These are phyloP conservation scores for Castor canadensis DNA, from an alignment of 2,113 vertebrate genomes.

Conservation along the genomic window DNA sequence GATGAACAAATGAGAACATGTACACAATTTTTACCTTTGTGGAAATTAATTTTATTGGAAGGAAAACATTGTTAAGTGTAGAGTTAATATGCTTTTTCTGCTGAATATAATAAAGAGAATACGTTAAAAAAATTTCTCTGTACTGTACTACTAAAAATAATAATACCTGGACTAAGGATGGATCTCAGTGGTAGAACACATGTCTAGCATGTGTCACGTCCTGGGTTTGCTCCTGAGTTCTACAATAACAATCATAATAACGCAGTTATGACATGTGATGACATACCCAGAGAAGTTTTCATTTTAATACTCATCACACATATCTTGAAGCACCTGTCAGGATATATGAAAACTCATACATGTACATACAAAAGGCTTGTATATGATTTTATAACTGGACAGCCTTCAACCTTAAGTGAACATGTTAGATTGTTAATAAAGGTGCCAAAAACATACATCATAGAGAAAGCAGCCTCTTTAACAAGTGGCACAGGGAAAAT, in stretches of 20 bases:
- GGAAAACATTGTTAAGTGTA: neutral
- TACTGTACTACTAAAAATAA: no score
- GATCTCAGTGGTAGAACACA: neutral
- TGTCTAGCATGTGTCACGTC: no score
- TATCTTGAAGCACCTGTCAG: neutral
- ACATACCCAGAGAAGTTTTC: neutral
- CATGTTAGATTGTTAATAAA: neutral
- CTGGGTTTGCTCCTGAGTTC: neutral
- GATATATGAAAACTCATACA: neutral
- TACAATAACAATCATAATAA: neutral
- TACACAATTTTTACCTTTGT: neutral
- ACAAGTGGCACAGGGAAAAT: neutral
- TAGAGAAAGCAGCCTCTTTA: neutral
- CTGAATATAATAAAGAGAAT: neutral
- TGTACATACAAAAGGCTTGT: neutral
- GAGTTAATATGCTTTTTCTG: neutral
- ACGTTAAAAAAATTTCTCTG: no score
- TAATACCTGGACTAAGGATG: neutral
- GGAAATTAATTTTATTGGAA: conserved; percentile 2
- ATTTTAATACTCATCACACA: neutral
- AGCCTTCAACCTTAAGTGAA: neutral
- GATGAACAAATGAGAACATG: neutral
- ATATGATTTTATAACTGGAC: neutral
- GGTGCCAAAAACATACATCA: neutral
- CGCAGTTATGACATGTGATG: neutral